phyloP scores from a whole-genome alignment of 2,113 vertebrate species.

The Mungos mungo region DNA sequence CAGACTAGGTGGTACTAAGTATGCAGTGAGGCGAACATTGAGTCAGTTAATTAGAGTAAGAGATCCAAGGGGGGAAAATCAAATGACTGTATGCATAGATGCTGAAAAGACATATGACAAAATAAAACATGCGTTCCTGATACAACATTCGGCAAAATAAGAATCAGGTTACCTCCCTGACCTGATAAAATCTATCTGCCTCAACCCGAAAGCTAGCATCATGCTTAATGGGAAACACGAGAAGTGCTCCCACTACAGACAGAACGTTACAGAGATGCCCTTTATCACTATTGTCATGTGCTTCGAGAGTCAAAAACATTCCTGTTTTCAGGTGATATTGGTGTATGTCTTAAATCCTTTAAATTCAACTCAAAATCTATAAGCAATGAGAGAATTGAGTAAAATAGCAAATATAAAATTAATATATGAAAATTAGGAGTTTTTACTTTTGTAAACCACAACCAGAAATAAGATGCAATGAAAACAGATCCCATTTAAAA shows the following conservation, averaged over 20 bases:
- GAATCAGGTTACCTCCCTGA: not conserved
- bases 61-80: not conserved
- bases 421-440: not conserved
- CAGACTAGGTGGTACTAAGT: not conserved
- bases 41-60: not conserved
- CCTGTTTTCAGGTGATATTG: not conserved
- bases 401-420: not conserved
- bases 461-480: not conserved
- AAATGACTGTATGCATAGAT: not conserved
- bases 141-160: not conserved
- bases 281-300: not conserved
- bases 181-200: not conserved
- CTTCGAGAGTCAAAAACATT: not conserved
- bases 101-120: not conserved
- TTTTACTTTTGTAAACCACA: not conserved
- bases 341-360: not conserved
- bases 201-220: not conserved
- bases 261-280: not conserved
- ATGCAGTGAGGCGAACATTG: not conserved
- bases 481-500: not conserved
- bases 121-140: not conserved
- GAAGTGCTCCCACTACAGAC: no score
- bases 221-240: not conserved
- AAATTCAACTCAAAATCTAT: slow-evolving; percentile 17
- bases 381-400: not conserved